Conservation (phyloP, 2,888 invertebrate genomes). For the Ceriagrion tenellum region DNA sequence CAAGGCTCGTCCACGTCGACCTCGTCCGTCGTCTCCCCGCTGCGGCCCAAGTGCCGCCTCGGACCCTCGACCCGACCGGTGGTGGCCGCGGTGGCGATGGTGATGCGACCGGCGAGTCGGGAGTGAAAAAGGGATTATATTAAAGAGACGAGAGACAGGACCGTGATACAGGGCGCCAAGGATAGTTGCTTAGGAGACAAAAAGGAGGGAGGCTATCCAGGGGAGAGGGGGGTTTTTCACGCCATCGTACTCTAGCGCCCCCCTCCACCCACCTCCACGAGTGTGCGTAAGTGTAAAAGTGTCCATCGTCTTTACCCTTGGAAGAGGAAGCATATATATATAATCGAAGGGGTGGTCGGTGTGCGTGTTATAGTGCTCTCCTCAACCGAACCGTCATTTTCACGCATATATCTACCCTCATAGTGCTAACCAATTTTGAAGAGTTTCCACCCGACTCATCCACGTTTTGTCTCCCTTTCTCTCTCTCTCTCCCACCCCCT, state of each 20-base stretch:
- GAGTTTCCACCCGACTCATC: not conserved
- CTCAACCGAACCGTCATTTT: not conserved
- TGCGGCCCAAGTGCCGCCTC: not conserved
- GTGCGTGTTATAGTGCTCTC: not conserved
- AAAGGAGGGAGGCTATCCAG: not conserved
- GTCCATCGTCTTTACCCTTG: not conserved
- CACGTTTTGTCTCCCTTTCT: not conserved
- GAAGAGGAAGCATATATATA: not conserved
- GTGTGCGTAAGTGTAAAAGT: not conserved
- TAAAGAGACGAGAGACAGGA: not conserved
- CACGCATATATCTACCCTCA: not conserved
- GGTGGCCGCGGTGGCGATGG: not conserved
- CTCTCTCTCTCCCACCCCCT: not conserved
- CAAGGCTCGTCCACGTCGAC: not conserved
- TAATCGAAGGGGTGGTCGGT: not conserved
- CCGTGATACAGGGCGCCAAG: not conserved
- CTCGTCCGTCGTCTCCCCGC: not conserved
- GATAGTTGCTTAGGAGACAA: not conserved
- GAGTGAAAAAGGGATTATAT: not conserved
- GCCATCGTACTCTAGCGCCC: not conserved
- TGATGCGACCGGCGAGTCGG: not conserved
- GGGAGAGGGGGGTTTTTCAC: not conserved
- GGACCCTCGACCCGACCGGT: not conserved
- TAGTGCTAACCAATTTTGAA: not conserved
- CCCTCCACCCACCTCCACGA: not conserved